Percentiles rank a stretch among this genome's conserved stretches.
These are phyloP conservation scores for Malthinus flaveolus DNA, from an alignment of 2,888 invertebrate genomes.

Conservation along the genomic window DNA sequence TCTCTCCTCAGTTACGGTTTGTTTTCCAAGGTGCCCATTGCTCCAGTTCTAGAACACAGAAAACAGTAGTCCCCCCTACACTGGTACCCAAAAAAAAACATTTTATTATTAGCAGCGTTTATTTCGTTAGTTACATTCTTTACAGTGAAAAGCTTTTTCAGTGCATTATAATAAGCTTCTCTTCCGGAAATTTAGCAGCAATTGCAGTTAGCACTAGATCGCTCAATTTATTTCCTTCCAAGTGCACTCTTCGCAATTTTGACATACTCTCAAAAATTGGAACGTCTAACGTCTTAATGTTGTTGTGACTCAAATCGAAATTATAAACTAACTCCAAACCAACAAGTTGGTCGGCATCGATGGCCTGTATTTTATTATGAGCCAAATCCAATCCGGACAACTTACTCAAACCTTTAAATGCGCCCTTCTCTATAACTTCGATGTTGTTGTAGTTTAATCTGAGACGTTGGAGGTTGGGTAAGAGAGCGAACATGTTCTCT, in stretches of 20 bases:
- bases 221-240: conserved; percentile 2
- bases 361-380: no score
- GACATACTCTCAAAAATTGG: not conserved
- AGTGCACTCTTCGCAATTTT: not conserved
- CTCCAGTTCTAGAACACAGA: no score
- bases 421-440: not conserved
- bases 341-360: not conserved
- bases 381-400: not conserved
- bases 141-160: no score
- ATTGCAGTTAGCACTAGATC: not conserved
- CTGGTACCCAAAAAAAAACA: no score
- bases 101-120: no score
- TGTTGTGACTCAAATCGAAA: not conserved
- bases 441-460: conserved; percentile 1
- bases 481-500: not conserved
- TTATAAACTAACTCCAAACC: not conserved
- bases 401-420: not conserved
- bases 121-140: no score
- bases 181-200: not conserved
- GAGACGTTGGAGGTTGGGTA: conserved; percentile 6
- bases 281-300: not conserved
- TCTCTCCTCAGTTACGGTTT: no score
- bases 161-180: no score
- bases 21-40: no score
- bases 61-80: no score